Evolutionary conservation across 2,888 invertebrate species (phyloP).

Genomic region (Dryocosmus kuriphilus): DNA sequence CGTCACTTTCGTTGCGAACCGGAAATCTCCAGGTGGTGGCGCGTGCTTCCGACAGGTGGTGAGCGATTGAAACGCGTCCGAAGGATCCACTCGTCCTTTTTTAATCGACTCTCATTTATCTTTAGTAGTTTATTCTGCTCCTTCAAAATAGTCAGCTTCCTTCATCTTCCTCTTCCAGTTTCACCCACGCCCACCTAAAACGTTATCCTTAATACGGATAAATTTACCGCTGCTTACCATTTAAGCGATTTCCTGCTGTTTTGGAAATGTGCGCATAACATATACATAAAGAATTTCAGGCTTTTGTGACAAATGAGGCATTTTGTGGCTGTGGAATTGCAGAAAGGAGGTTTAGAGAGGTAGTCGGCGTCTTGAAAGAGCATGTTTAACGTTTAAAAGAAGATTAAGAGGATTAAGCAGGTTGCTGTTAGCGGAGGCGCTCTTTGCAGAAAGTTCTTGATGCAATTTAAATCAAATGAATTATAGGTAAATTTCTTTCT

Average conservation of each 20-base stretch:
- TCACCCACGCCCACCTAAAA: conserved; percentile 43
- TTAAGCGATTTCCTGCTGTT: conserved; percentile 32
- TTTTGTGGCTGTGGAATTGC: conserved; percentile 4
- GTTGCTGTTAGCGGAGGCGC: conserved; percentile 5
- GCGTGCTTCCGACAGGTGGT: conserved; percentile 75
- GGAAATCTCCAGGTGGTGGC: conserved; percentile 70
- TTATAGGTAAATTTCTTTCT: neutral
- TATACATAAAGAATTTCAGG: conserved; percentile 1
- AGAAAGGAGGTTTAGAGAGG: neutral
- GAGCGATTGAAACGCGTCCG: conserved; percentile 62
- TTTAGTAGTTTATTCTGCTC: conserved; percentile 57
- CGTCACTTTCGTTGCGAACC: conserved; percentile 18
- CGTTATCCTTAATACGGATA: conserved; percentile 36
- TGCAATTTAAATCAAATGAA: conserved; percentile 21
- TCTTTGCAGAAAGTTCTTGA: conserved; percentile 3
- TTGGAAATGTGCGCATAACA: conserved; percentile 8
- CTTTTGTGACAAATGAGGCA: conserved; percentile 27
- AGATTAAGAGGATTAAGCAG: conserved; percentile 32
- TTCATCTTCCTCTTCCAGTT: conserved; percentile 41
- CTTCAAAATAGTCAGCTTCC: conserved; percentile 54
- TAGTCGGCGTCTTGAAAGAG: conserved; percentile 21
- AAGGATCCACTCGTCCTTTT: conserved; percentile 53
- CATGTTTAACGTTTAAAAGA: conserved; percentile 24
- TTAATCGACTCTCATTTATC: conserved; percentile 70
- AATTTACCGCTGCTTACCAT: conserved; percentile 40